Evolutionary conservation across 1,140 invertebrate genomes (phyloP), one percentile per base, ranked within the genome.

Genomic region (Zaprionus nigranus): DNA sequence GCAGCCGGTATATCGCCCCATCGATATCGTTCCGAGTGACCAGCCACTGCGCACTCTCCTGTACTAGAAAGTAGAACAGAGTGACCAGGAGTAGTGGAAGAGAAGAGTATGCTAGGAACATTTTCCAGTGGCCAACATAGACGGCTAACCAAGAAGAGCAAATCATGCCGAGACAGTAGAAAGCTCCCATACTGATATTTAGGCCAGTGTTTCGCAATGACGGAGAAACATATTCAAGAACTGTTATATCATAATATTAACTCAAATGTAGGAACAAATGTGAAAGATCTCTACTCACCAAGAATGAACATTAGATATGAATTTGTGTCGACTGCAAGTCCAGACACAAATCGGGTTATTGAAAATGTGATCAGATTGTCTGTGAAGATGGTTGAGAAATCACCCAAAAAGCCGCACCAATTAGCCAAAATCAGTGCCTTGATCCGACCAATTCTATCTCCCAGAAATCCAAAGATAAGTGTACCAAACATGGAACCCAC

Each of bases 1-100:
- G 63, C 60, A 95, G 93, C 40, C 94, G 93, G 20, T 84, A 40
- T 7, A 94, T 91, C 1, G 95, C 94, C 36, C 94, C 92, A 15
- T 94, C 93, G 2, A 93, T 84, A 15, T 93, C 81, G 4, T 94
- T 94, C 73, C 94, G 93, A 11, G 94, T 94, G 17, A 95, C 91
- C n/a, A 95, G 90, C 95, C 95, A 95, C 69, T 94, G 93, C 0
- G 94, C 94, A 62, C 94, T 95, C 85, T 95, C 95, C 71, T 95
- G 94, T 74, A 95, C 86, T 53, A 94, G 78, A 30, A 93, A 92
- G 46, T 93, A 94, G 72, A 92, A 94, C 3, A 79, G 49, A 0
- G 92, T 74, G 11, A 94, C 82, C 20, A 93, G n/a, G 0, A 92
- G 57, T 65, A 94, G 90, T 0, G 94, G 94, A 26, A 94, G 15